Conservation (phyloP, 2,113 vertebrate species). For the Chinchilla lanigera region DNA sequence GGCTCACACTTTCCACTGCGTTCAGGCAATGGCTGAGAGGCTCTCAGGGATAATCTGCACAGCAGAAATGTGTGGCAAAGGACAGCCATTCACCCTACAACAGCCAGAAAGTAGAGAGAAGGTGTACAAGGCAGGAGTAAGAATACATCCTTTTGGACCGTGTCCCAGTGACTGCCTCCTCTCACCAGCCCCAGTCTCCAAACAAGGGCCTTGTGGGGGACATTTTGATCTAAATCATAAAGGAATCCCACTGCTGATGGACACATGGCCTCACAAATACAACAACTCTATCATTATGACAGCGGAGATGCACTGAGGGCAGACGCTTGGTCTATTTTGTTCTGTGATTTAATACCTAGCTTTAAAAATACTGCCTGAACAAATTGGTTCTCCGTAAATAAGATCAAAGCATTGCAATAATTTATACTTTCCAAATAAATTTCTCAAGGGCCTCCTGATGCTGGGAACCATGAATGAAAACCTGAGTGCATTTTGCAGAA, state of each 20-base stretch:
- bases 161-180: background rate
- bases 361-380: background rate
- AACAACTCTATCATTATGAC: background rate
- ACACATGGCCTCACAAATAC: fast-evolving
- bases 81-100: background rate
- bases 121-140: background rate
- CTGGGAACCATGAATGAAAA: background rate
- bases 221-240: background rate
- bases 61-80: background rate
- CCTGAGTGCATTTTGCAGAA: background rate
- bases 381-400: background rate
- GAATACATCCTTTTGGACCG: background rate
- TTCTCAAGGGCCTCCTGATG: background rate
- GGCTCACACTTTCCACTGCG: background rate
- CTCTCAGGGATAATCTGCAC: background rate
- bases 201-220: background rate
- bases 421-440: background rate
- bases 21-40: background rate
- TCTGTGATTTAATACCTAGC: background rate
- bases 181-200: background rate
- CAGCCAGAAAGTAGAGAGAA: background rate
- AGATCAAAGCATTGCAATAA: background rate
- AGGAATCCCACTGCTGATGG: background rate
- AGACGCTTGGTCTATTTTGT: background rate
- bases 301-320: background rate